Percentiles rank a stretch among this genome's conserved stretches.
phyloP scores from a whole-genome alignment of 2,888 invertebrate species.

The Cyclophora albipunctata region DNA sequence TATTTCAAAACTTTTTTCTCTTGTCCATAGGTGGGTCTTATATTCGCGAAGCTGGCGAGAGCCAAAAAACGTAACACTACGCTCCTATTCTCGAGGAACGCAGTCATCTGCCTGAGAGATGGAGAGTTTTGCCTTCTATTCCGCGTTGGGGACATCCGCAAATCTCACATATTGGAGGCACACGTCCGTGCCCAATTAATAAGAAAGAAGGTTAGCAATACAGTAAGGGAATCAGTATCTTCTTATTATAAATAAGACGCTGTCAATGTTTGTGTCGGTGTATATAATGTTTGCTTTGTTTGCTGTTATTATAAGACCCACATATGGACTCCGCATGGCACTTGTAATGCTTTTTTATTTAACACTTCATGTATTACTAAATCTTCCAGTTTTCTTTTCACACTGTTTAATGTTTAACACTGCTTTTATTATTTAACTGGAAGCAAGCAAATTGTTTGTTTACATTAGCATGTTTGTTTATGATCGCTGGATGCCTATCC shows the following conservation, averaged over 20 bases:
- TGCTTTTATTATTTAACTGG: too few species aligned
- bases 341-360: slow-evolving; percentile 19
- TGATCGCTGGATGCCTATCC: not conserved
- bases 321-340: slow-evolving; percentile 46
- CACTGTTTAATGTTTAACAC: not conserved
- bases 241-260: slow-evolving; percentile 4
- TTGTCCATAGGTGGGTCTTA: slow-evolving; percentile 76
- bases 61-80: slow-evolving; percentile 98
- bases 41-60: slow-evolving; percentile 89
- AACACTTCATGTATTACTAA: not conserved
- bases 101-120: slow-evolving; percentile 94
- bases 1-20: slow-evolving; percentile 49
- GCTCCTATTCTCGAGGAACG: slow-evolving; percentile 93
- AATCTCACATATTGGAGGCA: slow-evolving; percentile 97
- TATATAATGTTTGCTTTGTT: slow-evolving; percentile 18
- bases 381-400: not conserved
- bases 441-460: too few species aligned
- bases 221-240: slow-evolving; percentile 10
- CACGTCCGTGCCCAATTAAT: slow-evolving; percentile 96
- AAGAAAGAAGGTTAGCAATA: slow-evolving; percentile 80
- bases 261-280: slow-evolving; percentile 22
- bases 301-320: slow-evolving; percentile 47
- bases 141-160: slow-evolving; percentile 96
- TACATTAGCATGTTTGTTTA: too few species aligned
- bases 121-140: slow-evolving; percentile 94